Base-by-base conservation (phyloP, 2,797 vertebrate genomes). In the Myotis planiceps region DNA sequence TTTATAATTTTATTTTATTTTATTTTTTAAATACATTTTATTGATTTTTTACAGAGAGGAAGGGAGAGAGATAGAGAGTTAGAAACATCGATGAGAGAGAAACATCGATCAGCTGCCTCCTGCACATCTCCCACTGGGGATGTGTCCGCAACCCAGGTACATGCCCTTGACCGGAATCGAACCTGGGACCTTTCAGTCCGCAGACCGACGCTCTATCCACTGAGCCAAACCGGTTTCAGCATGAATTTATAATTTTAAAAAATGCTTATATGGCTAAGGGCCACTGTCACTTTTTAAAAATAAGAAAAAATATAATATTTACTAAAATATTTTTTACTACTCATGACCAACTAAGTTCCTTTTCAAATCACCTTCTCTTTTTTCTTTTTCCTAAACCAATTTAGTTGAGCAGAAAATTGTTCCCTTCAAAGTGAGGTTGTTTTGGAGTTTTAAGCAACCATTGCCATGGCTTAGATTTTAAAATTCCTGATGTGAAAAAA, bases 401-500 rank as follows among this genome's bases (percentile, higher is more conserved):
- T 94, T 96, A 27, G 71, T 71, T 94, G 72, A 96, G 55, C 72
- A 95, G 84, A 96, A 93, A 96, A 96, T 51, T 92, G 58, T 95
- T 92, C 51, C 63, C 47, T 97, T 96, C 49, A 88, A 90, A 92
- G 45, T 60, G 23, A 95, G 96, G 95, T 90, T 96, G 81, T 78
- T 96, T 95, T 65, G 63, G 87, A 79, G 42, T 51, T 94, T 97
- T 71, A 39, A 84, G 58, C 18, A 96, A 94, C 81, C 63, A 82
- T 15, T 85, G 71, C 55, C 29, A 65, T 47, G 51, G 55, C 51
- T 96, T 79, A 58, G 71, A 90, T 60, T 95, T 94, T 91, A 49
- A 96, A 96, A 95, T 88, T 89, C 5, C 39, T 92, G 25, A 75
- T 68, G 68, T 90, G 39, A 15, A 27, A 18, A n/a, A 34, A 37